Evolutionary conservation across 2,888 invertebrate genomes (phyloP), one percentile per base, ranked within the genome.

Genomic region (Lasioglossum oenotherae): DNA sequence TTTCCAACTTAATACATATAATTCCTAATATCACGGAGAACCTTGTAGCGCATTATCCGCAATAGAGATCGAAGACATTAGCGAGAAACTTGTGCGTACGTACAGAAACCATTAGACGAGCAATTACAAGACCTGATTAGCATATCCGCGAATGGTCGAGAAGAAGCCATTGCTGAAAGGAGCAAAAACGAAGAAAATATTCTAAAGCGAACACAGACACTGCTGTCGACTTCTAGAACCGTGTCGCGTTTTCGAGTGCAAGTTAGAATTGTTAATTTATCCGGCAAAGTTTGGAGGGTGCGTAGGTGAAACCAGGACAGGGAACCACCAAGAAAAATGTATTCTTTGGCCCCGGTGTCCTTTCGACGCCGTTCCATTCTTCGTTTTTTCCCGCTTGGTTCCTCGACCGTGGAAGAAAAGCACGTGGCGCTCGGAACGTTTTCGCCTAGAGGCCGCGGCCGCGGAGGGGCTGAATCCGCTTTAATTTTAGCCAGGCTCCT

Each of bases 401-500:
- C 27, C 80, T 35, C 64, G 77, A 67, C 74, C 80, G 83, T 80
- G 74, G 84, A 81, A 90, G 91, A 88, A 86, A 86, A 88, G 91
- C 91, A 91, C 90, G 92, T 88, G 91, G 88, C 74, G 84, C 74
- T 86, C 88, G 78, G 85, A 89, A 82, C 88, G 88, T 84, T 89
- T 91, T 91, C 91, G 91, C 85, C 84, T 79, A 85, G 89, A 80
- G 87, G 88, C 91, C 84, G 72, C n/a, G 75, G 84, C 75, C 73
- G 87, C 78, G 87, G 91, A 88, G 91, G 90, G 91, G 91, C 91
- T 92, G 92, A 92, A 92, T 93, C 92, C 90, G 92, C 93, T 94
- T 94, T 94, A 94, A 94, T 94, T 94, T 94, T 94, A 94, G 93
- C 92, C 92, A 91, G 90, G 92, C 92, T 92, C 88, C 89, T 89